A percentile compares a stretch with the other conserved stretches of the same genome.
Evolutionary conservation across 2,113 vertebrate species (phyloP).

Genomic region (Ia io): DNA sequence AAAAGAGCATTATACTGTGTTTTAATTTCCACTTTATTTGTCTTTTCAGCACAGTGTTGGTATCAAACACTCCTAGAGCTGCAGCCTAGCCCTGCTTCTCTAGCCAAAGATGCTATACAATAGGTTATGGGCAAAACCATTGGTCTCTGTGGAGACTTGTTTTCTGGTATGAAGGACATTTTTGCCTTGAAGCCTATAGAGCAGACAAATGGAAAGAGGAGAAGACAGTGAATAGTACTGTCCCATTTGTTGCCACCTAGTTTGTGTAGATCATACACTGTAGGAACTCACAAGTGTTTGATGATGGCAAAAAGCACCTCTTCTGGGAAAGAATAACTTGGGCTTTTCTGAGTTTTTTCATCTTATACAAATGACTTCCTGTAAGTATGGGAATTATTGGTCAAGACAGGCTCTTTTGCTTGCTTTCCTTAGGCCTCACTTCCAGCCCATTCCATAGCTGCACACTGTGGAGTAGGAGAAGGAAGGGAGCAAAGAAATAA

Average conservation of each 20-base stretch:
- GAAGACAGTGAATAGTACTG: neutral
- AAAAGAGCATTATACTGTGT: neutral
- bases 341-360: constrained; percentile 8
- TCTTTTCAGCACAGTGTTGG: neutral
- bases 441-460: constrained; percentile 44
- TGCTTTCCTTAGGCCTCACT: constrained; percentile 63
- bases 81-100: neutral
- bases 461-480: constrained; percentile 68
- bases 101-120: neutral
- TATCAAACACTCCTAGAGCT: neutral
- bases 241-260: neutral
- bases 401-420: constrained; percentile 9
- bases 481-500: constrained; percentile 79
- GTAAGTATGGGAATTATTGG: constrained; percentile 1
- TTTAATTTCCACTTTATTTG: neutral
- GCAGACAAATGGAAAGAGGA: neutral
- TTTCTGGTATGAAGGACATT: neutral
- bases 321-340: neutral
- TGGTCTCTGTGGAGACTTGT: neutral
- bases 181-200: neutral
- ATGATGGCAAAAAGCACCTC: neutral
- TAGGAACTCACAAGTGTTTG: neutral
- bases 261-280: neutral
- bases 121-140: neutral
- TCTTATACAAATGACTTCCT: constrained; percentile 35